Evolutionary conservation across 2,113 vertebrate genomes (phyloP), one percentile per base, ranked within the genome.

Genomic region (Trinectes maculatus): DNA sequence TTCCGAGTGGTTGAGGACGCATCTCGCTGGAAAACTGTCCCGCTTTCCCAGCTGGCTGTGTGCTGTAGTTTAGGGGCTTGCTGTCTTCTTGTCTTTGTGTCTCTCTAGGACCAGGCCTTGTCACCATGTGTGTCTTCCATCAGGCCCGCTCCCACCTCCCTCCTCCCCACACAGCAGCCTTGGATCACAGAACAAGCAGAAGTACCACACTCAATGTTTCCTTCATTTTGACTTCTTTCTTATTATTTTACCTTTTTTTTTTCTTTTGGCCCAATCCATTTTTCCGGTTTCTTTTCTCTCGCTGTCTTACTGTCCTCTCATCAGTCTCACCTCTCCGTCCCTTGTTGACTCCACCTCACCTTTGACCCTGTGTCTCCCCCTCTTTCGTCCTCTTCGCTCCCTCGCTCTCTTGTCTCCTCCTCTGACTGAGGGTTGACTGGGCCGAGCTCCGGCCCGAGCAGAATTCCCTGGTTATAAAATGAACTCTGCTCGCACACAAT

Each of bases 121-220:
- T 82, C 89, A 40, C 77, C 82, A 71, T 64, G 74, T 71, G 80
- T 83, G 77, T 85, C 85, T 71, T 88, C 85, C 75, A 79, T 82
- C 84, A 87, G 83, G 83, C 74, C 79, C 71, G 61, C 84, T 82
- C 80, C 88, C 75, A 87, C 77, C 72, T 87, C 87, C 84, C 66
- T 78, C 65, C 73, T 75, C 68, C 73, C 83, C 52, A 59, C 71
- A 71, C 85, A 89, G 54, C 88, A 89, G 31, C 86, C 89, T 72
- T 89, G 86, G 87, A 89, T 90, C 65, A 84, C 86, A 85, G 85
- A 90, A 60, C 84, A 74, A 79, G 62, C 82, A 76, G 86, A 91
- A 91, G 90, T 91, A 90, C 83, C 54, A 58, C 63, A 71, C 64
- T 71, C 59, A 83, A 76, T 71, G 60, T 63, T 69, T 68, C 42